Base-by-base conservation (phyloP, 1,140 invertebrate species). In the Eulimnadia texana region DNA sequence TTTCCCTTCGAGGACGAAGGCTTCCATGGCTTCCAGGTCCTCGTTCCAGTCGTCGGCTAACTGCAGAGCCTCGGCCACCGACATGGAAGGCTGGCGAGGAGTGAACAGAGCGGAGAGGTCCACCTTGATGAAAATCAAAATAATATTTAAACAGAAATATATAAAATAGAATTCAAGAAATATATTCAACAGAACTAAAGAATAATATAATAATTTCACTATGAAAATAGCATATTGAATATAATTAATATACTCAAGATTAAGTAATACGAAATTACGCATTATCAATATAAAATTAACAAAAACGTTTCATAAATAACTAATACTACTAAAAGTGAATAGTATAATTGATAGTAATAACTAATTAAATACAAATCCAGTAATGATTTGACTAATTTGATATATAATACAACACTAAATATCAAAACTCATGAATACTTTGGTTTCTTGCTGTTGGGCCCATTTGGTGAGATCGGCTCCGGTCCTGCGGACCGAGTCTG, bases 1-100 rank as follows among this genome's bases (percentile, higher is more conserved):
- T 68, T 92, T 90, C 1, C 90, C 91, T 77, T 97, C 95, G 53
- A 98, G 76, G n/a, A 99, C 95, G 76, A 99, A 97, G 1, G 89
- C 82, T 76, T 98, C 94, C 90, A 99, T 98, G 42, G 86, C 85
- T 70, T 96, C 93, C 55, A 97, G 78, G 75, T 97, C 93, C 64
- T 94, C 91, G 74, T 95, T 95, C 88, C 91, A 96, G 57, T 77
- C 71, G 64, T 82, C 76, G 72, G 93, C 88, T 23, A 98, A 74
- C 67, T 90, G 87, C 66, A 88, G 82, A 1, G 94, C 93, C 77
- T 99, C 95, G 25, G 81, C 75, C 29, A 81, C 73, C 0, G 83
- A 77, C 85, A 98, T 93, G 0, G 86, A 70, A 6, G 90, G 86
- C 73, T 98, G 93, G 3, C 96, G 79, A 0, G 93, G 91, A 70